phyloP scores from a whole-genome alignment of 1,140 invertebrate genomes.

The Cydia strobilella region DNA sequence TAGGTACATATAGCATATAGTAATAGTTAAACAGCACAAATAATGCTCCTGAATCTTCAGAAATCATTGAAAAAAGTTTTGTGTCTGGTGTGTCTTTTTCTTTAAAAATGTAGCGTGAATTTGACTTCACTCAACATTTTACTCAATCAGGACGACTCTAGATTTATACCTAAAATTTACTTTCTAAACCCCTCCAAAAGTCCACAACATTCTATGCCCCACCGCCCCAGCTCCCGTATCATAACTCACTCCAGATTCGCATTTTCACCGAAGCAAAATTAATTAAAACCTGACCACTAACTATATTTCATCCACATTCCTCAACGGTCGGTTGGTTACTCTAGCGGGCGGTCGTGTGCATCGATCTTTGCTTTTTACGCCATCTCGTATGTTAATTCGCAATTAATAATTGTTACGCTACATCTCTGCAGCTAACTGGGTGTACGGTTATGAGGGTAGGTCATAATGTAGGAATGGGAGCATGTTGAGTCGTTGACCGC shows the following conservation, averaged over 20 bases:
- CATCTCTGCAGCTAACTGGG: slow-evolving; percentile 29
- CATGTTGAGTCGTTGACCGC: slow-evolving; percentile 18
- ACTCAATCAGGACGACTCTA: no score
- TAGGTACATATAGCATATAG: no score
- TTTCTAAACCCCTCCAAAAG: background rate
- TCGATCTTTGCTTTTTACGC: slow-evolving; percentile 30
- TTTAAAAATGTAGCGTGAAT: no score
- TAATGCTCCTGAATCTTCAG: no score
- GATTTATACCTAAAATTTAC: background rate
- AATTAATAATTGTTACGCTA: slow-evolving; percentile 32
- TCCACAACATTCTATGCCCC: background rate
- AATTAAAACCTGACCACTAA: slow-evolving; percentile 25
- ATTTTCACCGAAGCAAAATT: slow-evolving; percentile 31
- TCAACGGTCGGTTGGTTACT: slow-evolving; percentile 15
- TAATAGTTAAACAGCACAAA: no score
- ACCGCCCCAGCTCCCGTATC: slow-evolving; percentile 6
- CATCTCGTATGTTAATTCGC: slow-evolving; percentile 28
- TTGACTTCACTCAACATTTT: no score
- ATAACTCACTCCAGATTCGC: slow-evolving; percentile 30
- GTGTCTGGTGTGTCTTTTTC: no score
- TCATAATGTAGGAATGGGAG: slow-evolving; percentile 25
- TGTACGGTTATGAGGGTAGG: slow-evolving; percentile 25
- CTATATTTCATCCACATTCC: slow-evolving; percentile 31
- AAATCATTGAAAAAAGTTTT: no score
- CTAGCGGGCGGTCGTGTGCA: slow-evolving; percentile 25